Evolutionary conservation across 2,888 invertebrate species (phyloP), one percentile per base, ranked within the genome.

Genomic region (Microplitis deprimator): DNA sequence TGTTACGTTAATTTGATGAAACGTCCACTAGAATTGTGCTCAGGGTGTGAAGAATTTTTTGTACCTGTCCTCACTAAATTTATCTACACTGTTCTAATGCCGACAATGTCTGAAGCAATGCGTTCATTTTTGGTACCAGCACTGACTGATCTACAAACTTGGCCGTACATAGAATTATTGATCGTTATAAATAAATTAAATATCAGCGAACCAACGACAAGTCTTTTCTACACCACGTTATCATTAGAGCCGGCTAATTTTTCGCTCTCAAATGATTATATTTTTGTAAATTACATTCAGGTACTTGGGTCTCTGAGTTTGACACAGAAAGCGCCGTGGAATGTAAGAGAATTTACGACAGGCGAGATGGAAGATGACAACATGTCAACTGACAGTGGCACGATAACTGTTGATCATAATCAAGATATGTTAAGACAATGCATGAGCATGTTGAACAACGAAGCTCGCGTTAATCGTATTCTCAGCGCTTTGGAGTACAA

Each of bases 1-100:
- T 95, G 94, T 79, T 91, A 96, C 1, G 90, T 96, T 76, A 94
- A 95, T 83, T 92, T 97, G 85, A 93, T 97, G 77, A 92, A 94
- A 83, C 92, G 95, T 81, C 97, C 97, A 0, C 91, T 97, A 75
- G 91, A 91, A 50, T 91, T 94, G 79, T 91, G 93, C 68, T 89
- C 91, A 81, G 87, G 87, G 80, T 83, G 90, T 16, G 86, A 90
- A 67, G 90, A 91, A 67, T 93, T 92, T 84, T 91, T 92, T 87
- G 91, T 90, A 87, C 90, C 91, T 7, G 88, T 91, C 16, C 83
- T 92, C 64, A 89, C 89, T 7, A 92, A 93, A 85, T 94, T 96
- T 83, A 92, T 93, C 50, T 90, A 91, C 68, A 92, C 94, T 79
- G 94, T 96, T 84, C 90, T 96, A 13, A 93, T 93, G 79, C 92